Evolutionary conservation across 1,140 invertebrate genomes (phyloP).

Genomic region (Rhagoletis zephyria): DNA sequence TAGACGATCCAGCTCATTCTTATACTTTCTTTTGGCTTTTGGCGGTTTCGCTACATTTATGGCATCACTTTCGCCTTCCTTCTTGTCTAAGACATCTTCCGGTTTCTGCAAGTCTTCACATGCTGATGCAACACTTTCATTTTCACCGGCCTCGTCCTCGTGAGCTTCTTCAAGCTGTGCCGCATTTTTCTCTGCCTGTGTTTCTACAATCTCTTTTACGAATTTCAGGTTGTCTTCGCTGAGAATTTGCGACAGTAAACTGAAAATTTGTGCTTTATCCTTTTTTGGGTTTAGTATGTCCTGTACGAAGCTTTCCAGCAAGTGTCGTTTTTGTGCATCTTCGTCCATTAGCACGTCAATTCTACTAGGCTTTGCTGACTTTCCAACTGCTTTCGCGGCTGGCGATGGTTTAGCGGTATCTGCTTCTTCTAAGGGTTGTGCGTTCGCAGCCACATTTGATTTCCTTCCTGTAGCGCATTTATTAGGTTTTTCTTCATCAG

Average conservation of each 20-base stretch:
- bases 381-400: neutral
- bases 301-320: slow-evolving; percentile 54
- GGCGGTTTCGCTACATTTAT: neutral
- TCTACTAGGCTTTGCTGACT: slow-evolving; percentile 14
- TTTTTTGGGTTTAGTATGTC: slow-evolving; percentile 55
- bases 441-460: neutral
- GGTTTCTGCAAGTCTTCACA: neutral
- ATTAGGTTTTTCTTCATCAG: neutral
- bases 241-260: slow-evolving; percentile 53
- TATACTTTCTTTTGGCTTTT: slow-evolving; percentile 54
- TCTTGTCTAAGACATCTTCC: neutral
- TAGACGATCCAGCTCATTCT: slow-evolving; percentile 76
- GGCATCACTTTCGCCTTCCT: neutral
- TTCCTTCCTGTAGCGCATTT: neutral
- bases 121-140: neutral
- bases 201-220: slow-evolving; percentile 54
- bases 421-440: neutral
- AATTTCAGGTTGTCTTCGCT: slow-evolving; percentile 55
- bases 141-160: neutral
- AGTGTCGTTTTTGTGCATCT: slow-evolving; percentile 20
- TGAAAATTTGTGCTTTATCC: slow-evolving; percentile 53
- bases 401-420: no score
- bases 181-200: slow-evolving; percentile 26
- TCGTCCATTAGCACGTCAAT: slow-evolving; percentile 42
- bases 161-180: slow-evolving; percentile 18